Conservation (phyloP, 2,113 vertebrate genomes). For the Reinhardtius hippoglossoides region DNA sequence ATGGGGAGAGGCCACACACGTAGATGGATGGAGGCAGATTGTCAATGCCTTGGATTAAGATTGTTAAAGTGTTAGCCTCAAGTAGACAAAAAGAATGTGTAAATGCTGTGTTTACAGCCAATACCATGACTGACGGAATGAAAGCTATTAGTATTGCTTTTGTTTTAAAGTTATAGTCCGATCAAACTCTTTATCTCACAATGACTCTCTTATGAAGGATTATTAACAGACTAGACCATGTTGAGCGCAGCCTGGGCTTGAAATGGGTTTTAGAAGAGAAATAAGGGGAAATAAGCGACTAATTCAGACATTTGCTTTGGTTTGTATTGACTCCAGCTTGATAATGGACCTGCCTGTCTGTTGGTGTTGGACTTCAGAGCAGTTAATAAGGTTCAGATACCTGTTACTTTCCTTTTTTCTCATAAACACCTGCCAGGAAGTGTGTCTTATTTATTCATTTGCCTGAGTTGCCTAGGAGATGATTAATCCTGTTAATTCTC, state of each 20-base stretch:
- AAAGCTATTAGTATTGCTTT: too few relatives aligned
- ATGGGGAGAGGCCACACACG: too few relatives aligned
- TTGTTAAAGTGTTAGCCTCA: too few relatives aligned
- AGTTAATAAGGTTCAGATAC: conserved; percentile 42
- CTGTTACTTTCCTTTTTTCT: conserved; percentile 26
- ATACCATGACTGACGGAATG: too few relatives aligned
- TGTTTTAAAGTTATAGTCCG: neutral
- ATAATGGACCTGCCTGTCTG: conserved; percentile 49
- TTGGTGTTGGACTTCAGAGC: conserved; percentile 28
- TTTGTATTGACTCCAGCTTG: conserved; percentile 14
- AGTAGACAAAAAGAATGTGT: too few relatives aligned
- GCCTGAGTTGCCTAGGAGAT: conserved; percentile 22
- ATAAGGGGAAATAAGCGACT: conserved; percentile 6
- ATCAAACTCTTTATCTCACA: conserved; percentile 12
- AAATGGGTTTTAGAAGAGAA: conserved; percentile 29
- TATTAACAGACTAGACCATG: conserved; percentile 32
- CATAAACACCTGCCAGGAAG: conserved; percentile 14
- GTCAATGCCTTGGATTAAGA: too few relatives aligned
- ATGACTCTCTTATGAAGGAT: conserved; percentile 5
- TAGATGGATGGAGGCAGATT: too few relatives aligned
- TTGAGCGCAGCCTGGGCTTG: conserved; percentile 13
- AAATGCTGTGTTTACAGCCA: too few relatives aligned
- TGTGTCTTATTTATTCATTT: conserved; percentile 40
- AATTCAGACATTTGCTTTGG: conserved; percentile 33
- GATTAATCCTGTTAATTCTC: conserved; percentile 52